Conservation (phyloP, 2,888 invertebrate genomes). For the Campoletis raptor region DNA sequence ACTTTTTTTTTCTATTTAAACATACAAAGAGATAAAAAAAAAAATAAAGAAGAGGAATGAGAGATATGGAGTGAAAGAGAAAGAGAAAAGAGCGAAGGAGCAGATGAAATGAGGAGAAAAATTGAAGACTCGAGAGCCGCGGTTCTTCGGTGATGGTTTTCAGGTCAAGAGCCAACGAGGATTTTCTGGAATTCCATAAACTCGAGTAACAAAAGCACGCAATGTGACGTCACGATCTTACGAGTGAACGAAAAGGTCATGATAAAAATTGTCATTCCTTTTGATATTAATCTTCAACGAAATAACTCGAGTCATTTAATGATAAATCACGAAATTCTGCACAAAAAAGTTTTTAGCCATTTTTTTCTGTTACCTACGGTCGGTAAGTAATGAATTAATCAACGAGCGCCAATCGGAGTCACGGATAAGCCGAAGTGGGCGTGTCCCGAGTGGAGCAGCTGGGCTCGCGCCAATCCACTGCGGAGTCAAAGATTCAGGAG, state of each 20-base stretch:
- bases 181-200: conserved; percentile 19
- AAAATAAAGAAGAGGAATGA: not conserved
- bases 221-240: conserved; percentile 5
- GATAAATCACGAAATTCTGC: not conserved
- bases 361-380: not conserved
- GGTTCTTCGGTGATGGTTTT: conserved; percentile 17
- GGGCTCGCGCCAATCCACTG: not conserved
- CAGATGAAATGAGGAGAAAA: not conserved
- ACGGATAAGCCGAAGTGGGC: not conserved
- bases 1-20: not conserved
- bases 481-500: too few species aligned
- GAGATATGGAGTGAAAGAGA: not conserved
- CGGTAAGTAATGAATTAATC: not conserved
- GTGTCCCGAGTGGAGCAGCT: not conserved
- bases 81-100: not conserved
- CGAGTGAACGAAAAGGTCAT: not conserved
- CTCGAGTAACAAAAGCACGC: not conserved
- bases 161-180: conserved; percentile 24
- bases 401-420: not conserved
- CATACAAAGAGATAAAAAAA: not conserved
- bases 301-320: not conserved
- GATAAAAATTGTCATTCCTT: not conserved
- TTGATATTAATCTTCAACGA: not conserved
- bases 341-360: not conserved
- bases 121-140: conserved; percentile 9